phyloP scores from a whole-genome alignment of 2,888 invertebrate species.

The Dolichomitus sp. region DNA sequence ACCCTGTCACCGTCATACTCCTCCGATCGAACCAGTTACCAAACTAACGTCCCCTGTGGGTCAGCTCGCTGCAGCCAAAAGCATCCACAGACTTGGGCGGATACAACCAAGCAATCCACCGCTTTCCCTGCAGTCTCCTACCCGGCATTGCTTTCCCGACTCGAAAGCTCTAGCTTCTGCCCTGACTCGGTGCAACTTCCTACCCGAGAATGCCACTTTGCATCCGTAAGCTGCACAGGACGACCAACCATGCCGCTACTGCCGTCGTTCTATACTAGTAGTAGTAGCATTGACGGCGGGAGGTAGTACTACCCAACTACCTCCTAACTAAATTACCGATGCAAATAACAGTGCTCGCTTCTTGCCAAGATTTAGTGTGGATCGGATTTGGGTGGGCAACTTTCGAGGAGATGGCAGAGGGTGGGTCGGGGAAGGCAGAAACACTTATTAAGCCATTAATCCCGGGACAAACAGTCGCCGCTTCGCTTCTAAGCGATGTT shows the following conservation, averaged over 20 bases:
- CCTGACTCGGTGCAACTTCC: constrained; percentile 40
- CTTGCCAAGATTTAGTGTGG: constrained; percentile 82
- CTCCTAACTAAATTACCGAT: constrained; percentile 83
- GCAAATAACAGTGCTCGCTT: constrained; percentile 83
- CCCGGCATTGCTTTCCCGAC: constrained; percentile 4
- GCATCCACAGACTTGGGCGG: constrained; percentile 24
- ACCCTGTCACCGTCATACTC: constrained; percentile 8
- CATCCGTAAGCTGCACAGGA: constrained; percentile 75
- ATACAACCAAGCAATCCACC: constrained; percentile 39
- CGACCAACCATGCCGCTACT: constrained; percentile 62
- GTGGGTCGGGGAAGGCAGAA: constrained; percentile 45
- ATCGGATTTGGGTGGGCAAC: constrained; percentile 80
- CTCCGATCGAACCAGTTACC: constrained; percentile 39
- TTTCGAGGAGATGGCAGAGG: constrained; percentile 55
- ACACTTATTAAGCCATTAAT: constrained; percentile 83
- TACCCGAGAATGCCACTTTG: constrained; percentile 82
- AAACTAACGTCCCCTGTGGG: constrained; percentile 39
- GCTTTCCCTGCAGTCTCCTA: neutral
- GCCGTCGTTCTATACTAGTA: constrained; percentile 38
- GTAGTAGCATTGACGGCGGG: constrained; percentile 21
- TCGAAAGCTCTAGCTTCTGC: constrained; percentile 29
- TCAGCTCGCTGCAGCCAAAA: constrained; percentile 23
- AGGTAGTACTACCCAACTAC: constrained; percentile 68
- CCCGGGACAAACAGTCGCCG: constrained; percentile 75
- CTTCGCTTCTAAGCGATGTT: constrained; percentile 67